Evolutionary conservation across 2,888 invertebrate genomes (phyloP).

Genomic region (Homarus gammarus): DNA sequence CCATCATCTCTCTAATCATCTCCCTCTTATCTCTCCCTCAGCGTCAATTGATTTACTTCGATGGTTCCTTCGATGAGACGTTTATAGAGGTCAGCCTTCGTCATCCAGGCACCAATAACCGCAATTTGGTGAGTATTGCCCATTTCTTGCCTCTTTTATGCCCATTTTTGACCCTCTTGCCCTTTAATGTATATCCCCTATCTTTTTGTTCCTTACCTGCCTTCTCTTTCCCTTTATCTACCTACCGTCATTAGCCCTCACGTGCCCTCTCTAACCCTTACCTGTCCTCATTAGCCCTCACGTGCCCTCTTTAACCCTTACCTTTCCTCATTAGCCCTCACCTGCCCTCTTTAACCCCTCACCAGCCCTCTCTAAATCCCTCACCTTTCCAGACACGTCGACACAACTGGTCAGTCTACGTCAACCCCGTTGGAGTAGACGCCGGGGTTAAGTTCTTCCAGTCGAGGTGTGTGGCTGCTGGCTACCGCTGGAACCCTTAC

Average conservation of each 20-base stretch:
- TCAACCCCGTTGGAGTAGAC: conserved; percentile 94
- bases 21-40: conserved; percentile 78
- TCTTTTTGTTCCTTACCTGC: too few relatives aligned
- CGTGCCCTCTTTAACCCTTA: too few relatives aligned
- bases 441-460: conserved; percentile 88
- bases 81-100: conserved; percentile 92
- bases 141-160: background rate
- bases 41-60: conserved; percentile 92
- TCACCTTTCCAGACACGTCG: conserved; percentile 86
- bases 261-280: too few relatives aligned
- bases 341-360: too few relatives aligned
- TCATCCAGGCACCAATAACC: conserved; percentile 91
- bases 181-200: background rate
- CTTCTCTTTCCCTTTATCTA: too few relatives aligned
- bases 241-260: too few relatives aligned
- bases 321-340: too few relatives aligned
- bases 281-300: too few relatives aligned
- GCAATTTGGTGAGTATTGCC: conserved; percentile 81
- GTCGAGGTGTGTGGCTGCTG: conserved; percentile 93
- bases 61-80: conserved; percentile 93
- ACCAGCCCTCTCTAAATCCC: too few relatives aligned
- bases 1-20: too few relatives aligned
- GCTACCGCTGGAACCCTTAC: conserved; percentile 94
- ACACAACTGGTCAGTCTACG: conserved; percentile 94
- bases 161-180: background rate